phyloP scores from a whole-genome alignment of 2,113 vertebrate genomes.

The Aldabrachelys gigantea region DNA sequence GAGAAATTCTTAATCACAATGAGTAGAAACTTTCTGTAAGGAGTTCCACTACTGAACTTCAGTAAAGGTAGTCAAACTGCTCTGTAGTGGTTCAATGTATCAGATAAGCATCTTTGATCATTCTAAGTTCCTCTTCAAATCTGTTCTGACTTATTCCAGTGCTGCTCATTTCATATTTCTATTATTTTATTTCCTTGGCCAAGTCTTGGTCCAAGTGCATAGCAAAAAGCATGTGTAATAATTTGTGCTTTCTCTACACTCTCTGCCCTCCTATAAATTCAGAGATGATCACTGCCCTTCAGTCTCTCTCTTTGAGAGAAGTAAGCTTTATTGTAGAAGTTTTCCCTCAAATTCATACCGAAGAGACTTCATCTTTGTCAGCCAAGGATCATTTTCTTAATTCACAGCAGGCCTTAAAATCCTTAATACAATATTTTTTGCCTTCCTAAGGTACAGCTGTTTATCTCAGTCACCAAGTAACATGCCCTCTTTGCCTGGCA shows the following conservation, averaged over 20 bases:
- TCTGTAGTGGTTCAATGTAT: neutral
- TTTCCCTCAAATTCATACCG: neutral
- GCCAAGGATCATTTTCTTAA: conserved; percentile 57
- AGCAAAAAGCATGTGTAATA: neutral
- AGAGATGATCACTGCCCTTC: conserved; percentile 21
- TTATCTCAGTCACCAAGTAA: conserved; percentile 56
- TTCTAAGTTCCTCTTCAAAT: neutral
- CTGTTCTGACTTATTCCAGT: neutral
- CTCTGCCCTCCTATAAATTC: conserved; percentile 10
- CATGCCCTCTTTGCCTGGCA: conserved; percentile 3
- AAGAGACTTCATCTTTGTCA: conserved; percentile 50
- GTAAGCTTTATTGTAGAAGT: neutral
- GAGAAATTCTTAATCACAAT: neutral
- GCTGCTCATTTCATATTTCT: neutral
- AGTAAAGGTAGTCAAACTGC: neutral
- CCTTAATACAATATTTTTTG: neutral
- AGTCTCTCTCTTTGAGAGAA: conserved; percentile 13
- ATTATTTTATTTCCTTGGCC: neutral
- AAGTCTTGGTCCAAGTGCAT: neutral
- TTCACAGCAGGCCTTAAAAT: conserved; percentile 59
- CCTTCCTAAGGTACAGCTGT: conserved; percentile 25
- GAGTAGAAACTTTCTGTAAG: neutral
- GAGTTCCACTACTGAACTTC: neutral
- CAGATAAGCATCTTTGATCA: neutral
- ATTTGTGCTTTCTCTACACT: neutral